Base-by-base conservation (phyloP, 2,888 invertebrate species). In the Shargacucullia verbasci region DNA sequence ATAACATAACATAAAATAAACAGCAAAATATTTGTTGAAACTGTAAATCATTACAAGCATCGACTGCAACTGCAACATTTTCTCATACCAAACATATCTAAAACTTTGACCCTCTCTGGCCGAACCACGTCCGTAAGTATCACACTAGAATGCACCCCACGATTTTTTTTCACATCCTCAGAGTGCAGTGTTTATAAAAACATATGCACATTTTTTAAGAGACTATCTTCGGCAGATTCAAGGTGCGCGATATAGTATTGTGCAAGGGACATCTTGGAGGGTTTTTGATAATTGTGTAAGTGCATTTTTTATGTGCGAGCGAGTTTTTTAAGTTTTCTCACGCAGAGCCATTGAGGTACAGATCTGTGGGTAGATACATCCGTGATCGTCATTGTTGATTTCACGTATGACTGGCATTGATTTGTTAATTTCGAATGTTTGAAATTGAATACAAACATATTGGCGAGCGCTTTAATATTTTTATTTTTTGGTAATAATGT, bases 301-400 rank as follows among this genome's bases (percentile, higher is more conserved):
- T 88, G 85, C 84, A 73, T 85, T 89, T 91, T 92, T 88, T 90
- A 84, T 91, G 86, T 90, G 91, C 88, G 93, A 92, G 88, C 81
- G 53, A 70, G 87, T 92, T 92, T 94, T 94, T 93, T 93, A 85
- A 87, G 79, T 80, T 92, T 94, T 94, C 94, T 93, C 94, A 94
- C 94, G 94, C 94, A 91, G 87, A 72, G 66, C 85, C 76, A 87
- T 92, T 90, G 86, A 89, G 76, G 76, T 78, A 67, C 75, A 80
- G 93, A 93, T 94, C 92, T 94, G 93, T 92, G 94, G 94, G 92
- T 91, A 94, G 94, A 94, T 93, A 92, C 92, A 91, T 93, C 91
- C 88, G 86, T 70, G 88, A 73, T 75, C 73, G 72, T 60, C 64
- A 69, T 79, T 79, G 78, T 79, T 80, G 79, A 73, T 81, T 82